These are phyloP conservation scores for Drosophila ohnishii DNA, from an alignment of 1,140 invertebrate species.

Conservation along the genomic window DNA sequence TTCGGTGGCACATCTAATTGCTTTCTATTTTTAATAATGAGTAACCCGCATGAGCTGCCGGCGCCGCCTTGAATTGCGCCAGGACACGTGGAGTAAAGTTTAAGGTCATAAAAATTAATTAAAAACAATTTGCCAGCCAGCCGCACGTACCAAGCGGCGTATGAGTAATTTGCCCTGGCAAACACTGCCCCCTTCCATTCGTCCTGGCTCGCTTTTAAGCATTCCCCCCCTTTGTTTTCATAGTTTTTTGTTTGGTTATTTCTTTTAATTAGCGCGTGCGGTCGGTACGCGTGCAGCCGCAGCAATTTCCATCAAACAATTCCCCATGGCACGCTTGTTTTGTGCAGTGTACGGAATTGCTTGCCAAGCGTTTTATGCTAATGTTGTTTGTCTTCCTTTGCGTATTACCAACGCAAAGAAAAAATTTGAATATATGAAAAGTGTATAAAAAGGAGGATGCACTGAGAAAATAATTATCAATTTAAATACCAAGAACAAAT, in stretches of 20 bases:
- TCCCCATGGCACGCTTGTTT: constrained; percentile 53
- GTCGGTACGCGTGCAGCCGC: constrained; percentile 36
- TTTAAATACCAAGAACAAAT: too few relatives aligned
- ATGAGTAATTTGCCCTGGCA: constrained; percentile 52
- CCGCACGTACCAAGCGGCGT: constrained; percentile 61
- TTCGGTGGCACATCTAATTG: constrained; percentile 61
- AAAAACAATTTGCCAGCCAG: constrained; percentile 69
- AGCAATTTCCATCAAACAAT: constrained; percentile 29
- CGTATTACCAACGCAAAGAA: constrained; percentile 30
- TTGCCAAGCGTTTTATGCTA: constrained; percentile 62
- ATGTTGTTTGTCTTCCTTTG: constrained; percentile 52
- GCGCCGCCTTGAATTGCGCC: constrained; percentile 26
- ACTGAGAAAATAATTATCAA: neutral
- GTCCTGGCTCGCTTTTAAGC: constrained; percentile 1
- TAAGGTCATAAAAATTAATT: constrained; percentile 75
- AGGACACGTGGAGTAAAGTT: constrained; percentile 42
- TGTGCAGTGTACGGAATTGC: constrained; percentile 34
- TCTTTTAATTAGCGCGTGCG: constrained; percentile 76
- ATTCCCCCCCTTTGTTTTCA: constrained; percentile 28
- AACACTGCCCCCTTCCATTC: neutral
- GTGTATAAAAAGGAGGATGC: constrained; percentile 38
- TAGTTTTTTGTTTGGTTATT: constrained; percentile 58
- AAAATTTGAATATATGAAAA: constrained; percentile 57
- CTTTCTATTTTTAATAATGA: constrained; percentile 53
- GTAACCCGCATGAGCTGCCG: constrained; percentile 13